Evolutionary conservation across 2,888 invertebrate genomes (phyloP), one percentile per base, ranked within the genome.

Genomic region (Macrosiphum euphorbiae): DNA sequence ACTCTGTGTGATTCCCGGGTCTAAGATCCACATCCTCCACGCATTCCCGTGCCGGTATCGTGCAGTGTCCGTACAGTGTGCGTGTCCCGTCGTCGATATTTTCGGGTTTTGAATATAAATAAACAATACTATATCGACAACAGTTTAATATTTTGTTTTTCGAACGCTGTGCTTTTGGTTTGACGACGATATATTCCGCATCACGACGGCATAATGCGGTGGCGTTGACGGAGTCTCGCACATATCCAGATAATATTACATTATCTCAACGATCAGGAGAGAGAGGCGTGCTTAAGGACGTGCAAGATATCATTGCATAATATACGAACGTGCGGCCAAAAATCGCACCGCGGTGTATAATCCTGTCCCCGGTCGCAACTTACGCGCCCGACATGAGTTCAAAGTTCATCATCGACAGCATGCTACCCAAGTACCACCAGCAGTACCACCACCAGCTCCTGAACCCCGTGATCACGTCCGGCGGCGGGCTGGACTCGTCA

Each of bases 371-470:
- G 78, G 78, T 41, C 78, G 78, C 78, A 78, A 78, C 78, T 78
- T 78, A 20, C 78, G 78, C 78, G 78, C 78, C 78, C 96, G 97
- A 97, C 97, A 98, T 98, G 98, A 98, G 97, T 97, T 98, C 98
- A 97, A 98, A 98, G 97, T 98, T 98, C 97, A 98, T 98, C 97
- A 98, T 98, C 97, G 98, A 98, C 98, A 98, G 98, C 97, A 98
- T 98, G 98, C 98, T 98, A 97, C 98, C 98, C 96, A 98, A 98
- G 97, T 98, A 98, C 97, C 98, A 97, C 97, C 95, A 96, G 96
- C 97, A 97, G 96, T 97, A 97, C 96, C 97, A 97, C 96, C 97
- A 97, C 96, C 97, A 97, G 96, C 96, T 97, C 96, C 96, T 96
- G 95, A 96, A 96, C 95, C 96, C 96, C 95, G 96, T 95, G 94